Conservation (phyloP, 2,113 vertebrate genomes). For the Pachycephala philippinensis region DNA sequence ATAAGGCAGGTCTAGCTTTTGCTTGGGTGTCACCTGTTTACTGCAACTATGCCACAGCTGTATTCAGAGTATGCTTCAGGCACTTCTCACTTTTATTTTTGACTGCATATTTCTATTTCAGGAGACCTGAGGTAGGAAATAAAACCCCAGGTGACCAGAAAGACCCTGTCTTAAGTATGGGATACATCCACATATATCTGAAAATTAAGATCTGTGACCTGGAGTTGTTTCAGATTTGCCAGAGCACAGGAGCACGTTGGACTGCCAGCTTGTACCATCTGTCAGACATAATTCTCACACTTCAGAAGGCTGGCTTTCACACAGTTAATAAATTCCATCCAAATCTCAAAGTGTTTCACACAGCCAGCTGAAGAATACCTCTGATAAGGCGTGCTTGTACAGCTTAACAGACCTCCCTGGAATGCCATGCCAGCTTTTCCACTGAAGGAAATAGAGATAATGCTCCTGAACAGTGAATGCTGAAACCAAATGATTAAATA, state of each 20-base stretch:
- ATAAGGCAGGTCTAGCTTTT: background rate
- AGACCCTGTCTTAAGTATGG: background rate
- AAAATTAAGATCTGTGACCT: background rate
- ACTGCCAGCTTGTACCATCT: constrained; percentile 21
- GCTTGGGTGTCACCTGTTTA: background rate
- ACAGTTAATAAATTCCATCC: constrained; percentile 32
- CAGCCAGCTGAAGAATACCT: constrained; percentile 22
- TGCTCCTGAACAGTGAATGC: background rate
- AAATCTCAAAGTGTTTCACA: constrained; percentile 25
- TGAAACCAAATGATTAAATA: background rate
- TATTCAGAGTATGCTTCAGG: background rate
- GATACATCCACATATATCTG: background rate
- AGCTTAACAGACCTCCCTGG: background rate
- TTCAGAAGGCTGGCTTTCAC: background rate
- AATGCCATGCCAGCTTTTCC: constrained; percentile 26
- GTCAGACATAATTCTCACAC: constrained; percentile 14
- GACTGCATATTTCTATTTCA: background rate
- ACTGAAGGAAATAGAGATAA: constrained; percentile 19
- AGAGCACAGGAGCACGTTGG: background rate
- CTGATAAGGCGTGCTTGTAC: background rate
- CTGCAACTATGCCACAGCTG: background rate
- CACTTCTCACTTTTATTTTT: background rate
- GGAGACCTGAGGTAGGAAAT: background rate
- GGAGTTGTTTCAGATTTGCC: background rate
- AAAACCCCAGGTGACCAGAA: background rate